Evolutionary conservation across 2,113 vertebrate genomes (phyloP).

Genomic region (Misgurnus anguillicaudatus): DNA sequence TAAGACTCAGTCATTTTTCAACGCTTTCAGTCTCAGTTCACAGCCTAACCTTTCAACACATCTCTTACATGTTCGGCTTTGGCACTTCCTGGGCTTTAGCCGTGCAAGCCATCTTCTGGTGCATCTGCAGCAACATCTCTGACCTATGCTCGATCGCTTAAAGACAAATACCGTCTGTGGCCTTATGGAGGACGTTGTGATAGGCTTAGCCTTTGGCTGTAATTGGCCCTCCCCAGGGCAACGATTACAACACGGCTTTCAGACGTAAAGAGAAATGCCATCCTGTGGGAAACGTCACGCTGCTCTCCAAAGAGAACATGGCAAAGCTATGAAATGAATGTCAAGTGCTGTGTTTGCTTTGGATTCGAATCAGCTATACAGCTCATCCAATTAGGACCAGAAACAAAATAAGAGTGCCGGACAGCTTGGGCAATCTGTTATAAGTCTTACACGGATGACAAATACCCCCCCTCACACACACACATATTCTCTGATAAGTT

Average conservation of each 20-base stretch:
- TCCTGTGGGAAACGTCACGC: slow-evolving; percentile 26
- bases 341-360: slow-evolving; percentile 50
- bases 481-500: slow-evolving; percentile 35
- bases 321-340: slow-evolving; percentile 22
- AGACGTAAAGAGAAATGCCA: slow-evolving; percentile 37
- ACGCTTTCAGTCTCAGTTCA: slow-evolving; percentile 44
- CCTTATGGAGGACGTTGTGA: too few species aligned
- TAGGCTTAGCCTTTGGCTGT: slow-evolving; percentile 20
- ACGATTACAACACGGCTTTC: background rate
- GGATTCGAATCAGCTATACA: slow-evolving; percentile 25
- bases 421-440: slow-evolving; percentile 33
- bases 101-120: slow-evolving; percentile 6
- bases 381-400: slow-evolving; percentile 21
- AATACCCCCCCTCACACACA: background rate
- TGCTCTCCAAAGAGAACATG: slow-evolving; percentile 3
- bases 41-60: slow-evolving; percentile 49
- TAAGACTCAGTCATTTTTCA: slow-evolving; percentile 52
- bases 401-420: slow-evolving; percentile 3
- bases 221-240: slow-evolving; percentile 31
- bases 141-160: background rate
- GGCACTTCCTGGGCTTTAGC: slow-evolving; percentile 35
- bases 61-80: slow-evolving; percentile 47
- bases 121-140: slow-evolving; percentile 39
- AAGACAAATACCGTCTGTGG: too few species aligned
- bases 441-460: slow-evolving; percentile 4